Evolutionary conservation across 2,113 vertebrate genomes (phyloP).

Genomic region (Oreocharis arfaki): DNA sequence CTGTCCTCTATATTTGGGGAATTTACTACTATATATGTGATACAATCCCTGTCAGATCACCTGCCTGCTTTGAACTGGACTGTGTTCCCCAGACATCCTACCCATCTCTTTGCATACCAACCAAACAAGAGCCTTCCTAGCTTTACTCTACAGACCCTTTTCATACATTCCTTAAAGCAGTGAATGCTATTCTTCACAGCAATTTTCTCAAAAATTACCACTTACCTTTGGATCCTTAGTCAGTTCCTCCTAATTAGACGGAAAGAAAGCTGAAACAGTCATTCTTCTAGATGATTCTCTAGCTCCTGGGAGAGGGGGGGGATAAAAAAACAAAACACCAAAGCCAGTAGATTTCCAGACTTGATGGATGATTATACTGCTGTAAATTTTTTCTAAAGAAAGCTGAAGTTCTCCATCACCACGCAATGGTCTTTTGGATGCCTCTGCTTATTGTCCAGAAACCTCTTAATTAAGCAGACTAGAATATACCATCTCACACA

Average conservation of each 20-base stretch:
- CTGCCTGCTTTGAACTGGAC: neutral
- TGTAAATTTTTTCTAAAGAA: neutral
- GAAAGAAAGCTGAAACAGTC: neutral
- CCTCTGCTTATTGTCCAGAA: neutral
- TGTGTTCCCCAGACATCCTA: neutral
- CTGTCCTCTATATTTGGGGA: neutral
- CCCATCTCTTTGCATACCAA: neutral
- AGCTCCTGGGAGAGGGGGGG: fast-evolving
- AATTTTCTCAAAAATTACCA: neutral
- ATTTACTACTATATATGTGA: neutral
- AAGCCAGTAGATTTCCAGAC: neutral
- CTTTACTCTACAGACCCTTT: neutral
- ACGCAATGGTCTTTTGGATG: neutral
- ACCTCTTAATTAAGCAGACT: neutral
- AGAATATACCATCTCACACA: neutral
- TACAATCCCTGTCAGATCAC: neutral
- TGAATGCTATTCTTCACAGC: neutral
- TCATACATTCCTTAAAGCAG: neutral
- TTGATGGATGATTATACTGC: neutral
- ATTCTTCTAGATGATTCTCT: neutral
- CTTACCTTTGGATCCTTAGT: neutral
- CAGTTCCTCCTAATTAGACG: neutral
- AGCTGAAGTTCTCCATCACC: neutral
- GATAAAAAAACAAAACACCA: neutral
- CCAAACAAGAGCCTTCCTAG: neutral